Percentiles rank a stretch among this genome's conserved stretches.
Conservation (phyloP, 2,888 invertebrate species). For the Agonum fuliginosum region DNA sequence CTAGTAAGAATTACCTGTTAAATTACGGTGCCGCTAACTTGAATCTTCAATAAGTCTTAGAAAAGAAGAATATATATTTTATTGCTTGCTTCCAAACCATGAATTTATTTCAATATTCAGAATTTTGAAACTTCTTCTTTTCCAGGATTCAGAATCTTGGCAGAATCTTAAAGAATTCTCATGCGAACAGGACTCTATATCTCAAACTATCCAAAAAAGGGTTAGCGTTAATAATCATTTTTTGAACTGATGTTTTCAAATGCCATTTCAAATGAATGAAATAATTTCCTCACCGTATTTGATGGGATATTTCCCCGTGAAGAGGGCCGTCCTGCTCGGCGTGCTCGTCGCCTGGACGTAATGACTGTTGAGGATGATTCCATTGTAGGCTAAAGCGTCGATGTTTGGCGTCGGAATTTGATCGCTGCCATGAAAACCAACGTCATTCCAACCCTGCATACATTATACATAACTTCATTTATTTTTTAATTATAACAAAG, state of each 20-base stretch:
- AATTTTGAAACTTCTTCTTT: too few species aligned
- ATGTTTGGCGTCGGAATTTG: conserved; percentile 94
- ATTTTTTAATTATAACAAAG: not conserved
- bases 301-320: conserved; percentile 92
- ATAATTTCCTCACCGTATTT: conserved; percentile 78
- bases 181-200: too few species aligned
- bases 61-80: too few species aligned
- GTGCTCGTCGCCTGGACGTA: conserved; percentile 92
- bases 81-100: too few species aligned
- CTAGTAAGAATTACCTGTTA: too few species aligned
- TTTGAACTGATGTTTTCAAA: not conserved
- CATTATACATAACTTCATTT: not conserved
- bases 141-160: too few species aligned
- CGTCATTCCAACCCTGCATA: conserved; percentile 91
- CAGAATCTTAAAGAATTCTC: too few species aligned
- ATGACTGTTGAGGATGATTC: conserved; percentile 89
- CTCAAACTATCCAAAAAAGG: too few species aligned
- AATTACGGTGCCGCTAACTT: too few species aligned
- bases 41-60: too few species aligned
- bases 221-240: too few species aligned
- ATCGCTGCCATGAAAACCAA: conserved; percentile 90
- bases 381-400: conserved; percentile 89
- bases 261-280: not conserved
- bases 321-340: conserved; percentile 86
- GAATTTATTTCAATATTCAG: too few species aligned